Evolutionary conservation across 2,888 invertebrate genomes (phyloP).

Genomic region (Drosophila mercatorum): DNA sequence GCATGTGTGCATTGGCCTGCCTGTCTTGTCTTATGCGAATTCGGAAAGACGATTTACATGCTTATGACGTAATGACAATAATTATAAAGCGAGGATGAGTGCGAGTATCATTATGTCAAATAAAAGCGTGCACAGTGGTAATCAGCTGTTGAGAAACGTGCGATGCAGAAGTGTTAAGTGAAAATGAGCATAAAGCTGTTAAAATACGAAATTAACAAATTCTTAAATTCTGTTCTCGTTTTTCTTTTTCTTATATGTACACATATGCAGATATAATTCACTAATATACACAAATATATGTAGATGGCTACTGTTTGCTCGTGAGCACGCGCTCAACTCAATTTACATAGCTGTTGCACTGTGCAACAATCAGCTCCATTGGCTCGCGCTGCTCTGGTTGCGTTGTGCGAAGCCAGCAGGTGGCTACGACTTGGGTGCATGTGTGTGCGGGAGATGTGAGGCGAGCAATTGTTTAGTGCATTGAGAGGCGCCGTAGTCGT

Average conservation of each 20-base stretch:
- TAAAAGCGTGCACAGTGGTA: conserved; percentile 33
- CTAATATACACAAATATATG: too few species aligned
- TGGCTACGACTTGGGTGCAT: conserved; percentile 28
- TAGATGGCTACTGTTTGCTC: neutral
- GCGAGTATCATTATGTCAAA: conserved; percentile 37
- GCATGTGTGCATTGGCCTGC: neutral
- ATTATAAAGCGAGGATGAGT: conserved; percentile 45
- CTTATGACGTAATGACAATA: conserved; percentile 69
- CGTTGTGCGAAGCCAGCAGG: conserved; percentile 46
- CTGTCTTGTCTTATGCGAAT: neutral
- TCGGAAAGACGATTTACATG: conserved; percentile 37
- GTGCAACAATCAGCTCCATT: conserved; percentile 27
- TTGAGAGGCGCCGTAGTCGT: conserved; percentile 43
- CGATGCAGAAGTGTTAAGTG: conserved; percentile 1
- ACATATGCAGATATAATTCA: neutral
- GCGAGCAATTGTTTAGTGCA: conserved; percentile 47
- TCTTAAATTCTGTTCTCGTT: neutral
- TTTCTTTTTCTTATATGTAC: neutral
- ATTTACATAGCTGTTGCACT: conserved; percentile 21
- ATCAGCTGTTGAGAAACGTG: conserved; percentile 7
- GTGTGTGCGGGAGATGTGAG: neutral
- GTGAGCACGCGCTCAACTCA: neutral
- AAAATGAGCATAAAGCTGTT: conserved; percentile 2
- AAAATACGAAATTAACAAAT: conserved; percentile 6
- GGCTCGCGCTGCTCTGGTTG: conserved; percentile 10